These are phyloP conservation scores for Hydrochoerus hydrochaeris DNA, from an alignment of 2,113 vertebrate species.

Conservation along the genomic window DNA sequence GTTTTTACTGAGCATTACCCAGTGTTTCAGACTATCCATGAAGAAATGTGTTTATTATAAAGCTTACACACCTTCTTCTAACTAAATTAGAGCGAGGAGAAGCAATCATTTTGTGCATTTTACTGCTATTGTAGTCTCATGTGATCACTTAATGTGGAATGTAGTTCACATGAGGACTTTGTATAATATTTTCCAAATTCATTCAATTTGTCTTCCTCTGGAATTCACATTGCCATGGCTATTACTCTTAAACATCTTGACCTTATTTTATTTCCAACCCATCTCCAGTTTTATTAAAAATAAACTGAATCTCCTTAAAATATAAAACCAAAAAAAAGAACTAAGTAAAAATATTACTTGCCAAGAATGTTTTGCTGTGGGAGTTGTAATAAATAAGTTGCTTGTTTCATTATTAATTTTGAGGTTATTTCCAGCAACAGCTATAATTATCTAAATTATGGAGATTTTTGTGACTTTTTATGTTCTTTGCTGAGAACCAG, in stretches of 20 bases:
- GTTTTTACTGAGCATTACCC: neutral
- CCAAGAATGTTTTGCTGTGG: neutral
- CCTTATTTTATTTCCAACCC: constrained; percentile 41
- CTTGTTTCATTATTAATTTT: neutral
- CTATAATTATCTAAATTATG: neutral
- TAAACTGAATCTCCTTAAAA: constrained; percentile 11
- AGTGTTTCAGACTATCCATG: neutral
- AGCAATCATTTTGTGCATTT: constrained; percentile 23
- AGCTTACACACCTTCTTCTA: constrained; percentile 26
- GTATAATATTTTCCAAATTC: constrained; percentile 74
- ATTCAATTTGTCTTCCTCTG: constrained; percentile 72
- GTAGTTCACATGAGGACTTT: constrained; percentile 72
- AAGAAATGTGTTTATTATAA: constrained; percentile 31
- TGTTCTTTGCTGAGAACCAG: neutral
- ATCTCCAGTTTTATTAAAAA: constrained; percentile 59
- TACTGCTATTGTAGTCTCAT: constrained; percentile 63
- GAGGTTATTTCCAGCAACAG: neutral
- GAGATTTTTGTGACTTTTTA: neutral
- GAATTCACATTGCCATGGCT: constrained; percentile 55
- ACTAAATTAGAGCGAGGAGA: constrained; percentile 13
- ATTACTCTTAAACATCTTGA: constrained; percentile 61
- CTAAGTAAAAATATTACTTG: constrained; percentile 1
- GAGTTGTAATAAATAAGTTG: neutral
- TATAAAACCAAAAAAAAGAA: constrained; percentile 54
- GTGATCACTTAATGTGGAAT: constrained; percentile 67